Evolutionary conservation across 2,113 vertebrate genomes (phyloP), one percentile per base, ranked within the genome.

Genomic region (Gambusia holbrooki): DNA sequence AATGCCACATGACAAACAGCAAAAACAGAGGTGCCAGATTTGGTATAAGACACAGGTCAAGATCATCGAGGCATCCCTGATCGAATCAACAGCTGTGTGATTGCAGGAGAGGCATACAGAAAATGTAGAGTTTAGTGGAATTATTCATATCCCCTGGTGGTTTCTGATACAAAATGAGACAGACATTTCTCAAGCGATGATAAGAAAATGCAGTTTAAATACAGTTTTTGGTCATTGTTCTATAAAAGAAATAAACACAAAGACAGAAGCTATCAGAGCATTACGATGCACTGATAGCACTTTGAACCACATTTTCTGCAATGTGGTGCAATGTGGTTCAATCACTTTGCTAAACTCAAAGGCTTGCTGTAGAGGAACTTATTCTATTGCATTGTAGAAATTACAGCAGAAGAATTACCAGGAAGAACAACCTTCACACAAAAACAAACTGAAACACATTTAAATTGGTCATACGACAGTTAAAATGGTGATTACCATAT

Each of bases 81-180:
- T 89, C 81, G 82, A 89, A 91, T 93, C 87, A 89, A 62, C 58
- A 66, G 28, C 77, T 79, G 78, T 45, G 82, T 87, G 83, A 89
- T 81, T 87, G 80, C 76, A 88, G 72, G 71, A 73, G 74, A 80
- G 84, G 79, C 76, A 22, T 8, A 25, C 15, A 54, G 8, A 22
- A n/a, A 25, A 58, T 22, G 7, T 48, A 25, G 0, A 58, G 22
- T 54, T 25, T 6, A 15, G 19, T 19, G 5, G 25, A 54, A 54
- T 54, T 22, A 54, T 54, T 54, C 22, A 6, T 9, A 9, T 19
- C 15, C 25, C 22, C 22, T 54, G 17, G 48, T 3, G 40, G 40
- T 58, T 48, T 48, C 45, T 58, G 51, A 58, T 25, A n/a, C 2
- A 1, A 58, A 58, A 58, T n/a, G 22, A 58, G 25, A 58, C 19